Evolutionary conservation across 1,140 invertebrate genomes (phyloP), one percentile per base, ranked within the genome.

Genomic region (Anastrepha ludens): DNA sequence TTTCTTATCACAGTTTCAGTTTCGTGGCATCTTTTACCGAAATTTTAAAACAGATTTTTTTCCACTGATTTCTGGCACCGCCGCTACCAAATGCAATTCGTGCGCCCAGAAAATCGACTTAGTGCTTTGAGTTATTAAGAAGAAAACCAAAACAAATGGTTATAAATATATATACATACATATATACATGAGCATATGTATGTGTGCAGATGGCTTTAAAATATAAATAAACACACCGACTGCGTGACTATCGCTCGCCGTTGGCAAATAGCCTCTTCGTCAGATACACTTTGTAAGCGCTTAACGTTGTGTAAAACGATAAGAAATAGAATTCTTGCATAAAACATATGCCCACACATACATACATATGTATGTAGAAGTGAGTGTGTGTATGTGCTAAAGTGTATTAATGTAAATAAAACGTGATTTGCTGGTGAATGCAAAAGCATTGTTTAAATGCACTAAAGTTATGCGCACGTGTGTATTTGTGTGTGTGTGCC

Each of bases 211-310:
- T 47, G 47, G n/a, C 74, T 9, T 81, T 74, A 47, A 81, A 81
- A 81, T 81, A 81, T 81, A 81, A 81, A 81, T 81, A 81, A 81
- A 81, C 50, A 81, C 74, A 81, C 3, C 74, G n/a, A 55, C 44
- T 15, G 74, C 47, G 41, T 29, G 74, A 15, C 44, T 81, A 81
- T 81, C 20, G 74, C 74, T 47, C 74, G 47, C 74, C 41, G n/a
- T 29, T 29, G 20, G 55, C 6, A 55, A 47, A 81, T 81, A 81
- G 55, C 74, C 17, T 55, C 50, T 55, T 47, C 74, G 47, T 9
- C 74, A 81, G 74, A 81, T 81, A 81, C 74, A 81, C 47, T 47
- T 55, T 55, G 64, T 67, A 62, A 62, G 60, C 60, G 60, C 13
- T 4, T n/a, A 62, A 62, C 60, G n/a, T 62, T 17, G 8, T n/a